Percentiles rank a stretch among this genome's conserved stretches.
These are phyloP conservation scores for Resseliella maxima DNA, from an alignment of 2,888 invertebrate genomes.

Conservation along the genomic window DNA sequence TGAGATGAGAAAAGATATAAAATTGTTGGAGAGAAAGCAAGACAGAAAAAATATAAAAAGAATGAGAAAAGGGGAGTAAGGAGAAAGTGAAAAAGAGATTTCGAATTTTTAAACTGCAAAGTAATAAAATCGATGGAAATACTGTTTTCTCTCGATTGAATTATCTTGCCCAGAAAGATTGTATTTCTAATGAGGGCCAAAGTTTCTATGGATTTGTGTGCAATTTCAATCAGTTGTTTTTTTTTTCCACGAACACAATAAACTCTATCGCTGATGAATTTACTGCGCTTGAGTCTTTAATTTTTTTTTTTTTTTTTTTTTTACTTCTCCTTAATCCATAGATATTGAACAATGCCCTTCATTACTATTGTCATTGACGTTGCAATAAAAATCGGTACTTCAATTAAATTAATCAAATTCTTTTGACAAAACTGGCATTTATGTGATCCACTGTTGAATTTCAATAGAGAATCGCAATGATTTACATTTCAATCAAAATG, in stretches of 20 bases:
- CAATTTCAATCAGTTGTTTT: neutral
- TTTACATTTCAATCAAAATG: neutral
- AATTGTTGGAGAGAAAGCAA: too few relatives aligned
- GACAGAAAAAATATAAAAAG: too few relatives aligned
- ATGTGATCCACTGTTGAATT: neutral
- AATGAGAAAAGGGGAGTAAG: too few relatives aligned
- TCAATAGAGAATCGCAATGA: neutral
- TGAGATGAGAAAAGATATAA: too few relatives aligned
- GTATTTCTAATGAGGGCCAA: too few relatives aligned
- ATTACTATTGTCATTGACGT: neutral
- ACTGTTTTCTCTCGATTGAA: too few relatives aligned
- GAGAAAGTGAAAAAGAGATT: neutral
- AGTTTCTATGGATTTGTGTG: neutral
- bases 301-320: too few relatives aligned
- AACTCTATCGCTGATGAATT: neutral
- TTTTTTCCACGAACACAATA: neutral
- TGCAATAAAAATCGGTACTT: neutral
- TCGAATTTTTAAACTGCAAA: neutral
- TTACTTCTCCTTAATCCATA: neutral
- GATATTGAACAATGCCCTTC: neutral
- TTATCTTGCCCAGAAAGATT: too few relatives aligned
- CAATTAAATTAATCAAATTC: slow-evolving; percentile 48
- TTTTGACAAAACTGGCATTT: slow-evolving; percentile 4
- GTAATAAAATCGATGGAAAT: neutral
- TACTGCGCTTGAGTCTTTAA: neutral